Evolutionary conservation across 2,797 vertebrate genomes (phyloP).

Genomic region (Artibeus lituratus): DNA sequence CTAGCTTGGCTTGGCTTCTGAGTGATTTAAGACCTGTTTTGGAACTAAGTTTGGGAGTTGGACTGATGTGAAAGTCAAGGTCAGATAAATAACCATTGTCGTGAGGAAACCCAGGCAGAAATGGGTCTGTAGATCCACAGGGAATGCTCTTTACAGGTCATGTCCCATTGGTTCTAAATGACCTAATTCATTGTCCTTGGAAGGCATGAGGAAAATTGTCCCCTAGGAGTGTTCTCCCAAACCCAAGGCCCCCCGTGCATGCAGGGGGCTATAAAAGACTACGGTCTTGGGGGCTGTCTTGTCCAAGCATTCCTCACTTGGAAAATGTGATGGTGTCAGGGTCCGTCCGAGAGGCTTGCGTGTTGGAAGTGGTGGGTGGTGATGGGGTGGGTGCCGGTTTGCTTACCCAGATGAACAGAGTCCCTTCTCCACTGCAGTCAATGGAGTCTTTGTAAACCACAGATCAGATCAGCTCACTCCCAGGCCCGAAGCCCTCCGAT

Average conservation of each 20-base stretch:
- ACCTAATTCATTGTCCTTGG: slow-evolving; percentile 4
- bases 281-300: background rate
- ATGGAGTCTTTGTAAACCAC: background rate
- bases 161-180: slow-evolving; percentile 15
- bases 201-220: background rate
- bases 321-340: background rate
- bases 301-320: background rate
- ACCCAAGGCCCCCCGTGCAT: background rate
- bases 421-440: background rate
- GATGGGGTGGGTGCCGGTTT: background rate
- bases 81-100: slow-evolving; percentile 54
- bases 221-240: background rate
- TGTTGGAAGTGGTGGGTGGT: background rate
- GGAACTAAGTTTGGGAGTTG: slow-evolving; percentile 51
- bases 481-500: background rate
- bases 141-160: background rate
- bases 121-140: background rate
- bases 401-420: background rate
- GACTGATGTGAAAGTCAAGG: slow-evolving; percentile 47
- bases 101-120: slow-evolving; percentile 16
- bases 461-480: background rate
- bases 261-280: background rate
- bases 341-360: background rate
- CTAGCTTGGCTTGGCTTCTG: slow-evolving; percentile 62
- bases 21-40: slow-evolving; percentile 63